Base-by-base conservation (phyloP, 2,797 vertebrate genomes). In the Bradypodion ventrale region DNA sequence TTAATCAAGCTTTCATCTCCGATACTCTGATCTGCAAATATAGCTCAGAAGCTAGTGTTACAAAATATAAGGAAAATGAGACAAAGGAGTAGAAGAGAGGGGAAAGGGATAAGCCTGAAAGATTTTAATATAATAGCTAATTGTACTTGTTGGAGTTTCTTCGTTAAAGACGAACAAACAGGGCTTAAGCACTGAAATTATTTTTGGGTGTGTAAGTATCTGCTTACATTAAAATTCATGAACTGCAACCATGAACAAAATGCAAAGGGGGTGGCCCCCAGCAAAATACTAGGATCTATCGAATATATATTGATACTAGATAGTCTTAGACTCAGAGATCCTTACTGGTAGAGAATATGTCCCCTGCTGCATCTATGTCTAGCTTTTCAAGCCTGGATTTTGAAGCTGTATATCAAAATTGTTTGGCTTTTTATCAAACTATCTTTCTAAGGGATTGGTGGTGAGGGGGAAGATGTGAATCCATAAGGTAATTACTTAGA, bases 401-500 rank as follows among this genome's bases (percentile, higher is more conserved):
- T 93, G 93, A 94, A 94, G 94, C 90, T 93, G 85, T 95, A 95
- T 92, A 95, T 91, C 90, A 93, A 96, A 96, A 94, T 93, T 92
- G 91, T 94, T 96, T 94, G 88, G 91, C 91, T 94, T 92, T 95
- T 95, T 93, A 92, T 95, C 95, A 87, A 93, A 96, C 94, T 95
- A 96, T 95, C 91, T 83, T 91, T 94, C 52, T 59, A 16, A 93
- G 46, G 27, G 23, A 7, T 62, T 90, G 87, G 63, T 9, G 37
- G 79, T 32, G n/a, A 29, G 59, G 59, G 52, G 52, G 40, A 69
- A 2, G 7, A 37, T 96, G 95, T 96, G 97, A 97, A 96, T 94
- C 92, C 93, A 94, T 89, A 85, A 96, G 96, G 95, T 97, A 96
- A 97, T 97, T 98, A 96, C 93, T 89, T 93, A 96, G 95, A 95